Percentiles rank a stretch among this genome's conserved stretches.
Conservation (phyloP, 2,888 invertebrate genomes). For the Platerodrilus igneus region DNA sequence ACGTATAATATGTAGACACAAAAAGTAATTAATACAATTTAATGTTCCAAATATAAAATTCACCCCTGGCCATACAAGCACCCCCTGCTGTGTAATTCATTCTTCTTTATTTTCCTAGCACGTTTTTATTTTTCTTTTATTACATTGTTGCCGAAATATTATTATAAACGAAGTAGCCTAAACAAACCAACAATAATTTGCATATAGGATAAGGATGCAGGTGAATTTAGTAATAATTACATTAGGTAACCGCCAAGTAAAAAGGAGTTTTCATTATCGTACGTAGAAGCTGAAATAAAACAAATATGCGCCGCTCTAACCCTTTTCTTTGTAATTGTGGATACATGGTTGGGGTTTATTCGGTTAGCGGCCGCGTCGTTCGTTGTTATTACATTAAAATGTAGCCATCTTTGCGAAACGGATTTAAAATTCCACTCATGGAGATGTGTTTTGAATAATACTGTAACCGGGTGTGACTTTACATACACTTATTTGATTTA, state of each 20-base stretch:
- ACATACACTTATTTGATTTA: conserved; percentile 48
- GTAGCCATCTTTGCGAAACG: conserved; percentile 46
- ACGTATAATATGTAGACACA: conserved; percentile 47
- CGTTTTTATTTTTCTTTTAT: conserved; percentile 33
- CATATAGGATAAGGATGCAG: conserved; percentile 5
- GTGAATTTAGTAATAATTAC: conserved; percentile 26
- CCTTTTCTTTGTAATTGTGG: conserved; percentile 27
- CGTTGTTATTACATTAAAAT: conserved; percentile 44
- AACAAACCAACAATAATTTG: conserved; percentile 11
- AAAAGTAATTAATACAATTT: conserved; percentile 49
- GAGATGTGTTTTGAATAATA: conserved; percentile 45
- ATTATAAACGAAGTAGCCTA: conserved; percentile 1
- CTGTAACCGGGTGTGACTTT: conserved; percentile 43
- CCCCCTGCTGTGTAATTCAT: conserved; percentile 32
- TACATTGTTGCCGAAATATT: conserved; percentile 29
- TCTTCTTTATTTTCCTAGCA: conserved; percentile 35
- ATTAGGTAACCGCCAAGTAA: conserved; percentile 29
- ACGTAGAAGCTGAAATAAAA: conserved; percentile 26
- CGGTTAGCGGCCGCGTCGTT: conserved; percentile 37
- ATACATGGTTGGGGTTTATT: conserved; percentile 35
- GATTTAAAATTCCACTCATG: conserved; percentile 47
- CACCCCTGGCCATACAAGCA: conserved; percentile 34
- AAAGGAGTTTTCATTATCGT: conserved; percentile 29
- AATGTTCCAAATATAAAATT: conserved; percentile 48
- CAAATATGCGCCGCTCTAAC: conserved; percentile 25